Base-by-base conservation (phyloP, 2,888 invertebrate genomes). In the Timema cristinae region DNA sequence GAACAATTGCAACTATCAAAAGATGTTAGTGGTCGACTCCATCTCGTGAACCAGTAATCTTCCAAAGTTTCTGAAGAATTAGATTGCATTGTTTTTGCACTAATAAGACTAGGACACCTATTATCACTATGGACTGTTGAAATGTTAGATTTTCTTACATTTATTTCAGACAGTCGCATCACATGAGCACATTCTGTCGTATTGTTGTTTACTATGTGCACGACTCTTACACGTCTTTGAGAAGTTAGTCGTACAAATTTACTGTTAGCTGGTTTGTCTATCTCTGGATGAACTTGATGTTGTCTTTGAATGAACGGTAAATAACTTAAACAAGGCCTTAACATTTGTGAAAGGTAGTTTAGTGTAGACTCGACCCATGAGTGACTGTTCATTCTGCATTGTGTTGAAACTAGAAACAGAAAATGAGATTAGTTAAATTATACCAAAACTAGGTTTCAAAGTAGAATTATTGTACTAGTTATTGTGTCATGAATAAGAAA, bases 31-130 rank as follows among this genome's bases (percentile, higher is more conserved):
- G 83, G 82, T 74, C 81, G 80, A 75, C 81, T 83, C 83, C 83
- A 83, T 76, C 82, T 80, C 15, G 81, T 82, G 77, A 84, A 84
- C 84, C 84, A 84, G 75, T 84, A 84, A 74, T 84, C 84, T 75
- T 83, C 84, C 47, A 82, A 32, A 32, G 32, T 32, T 32, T 32
- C 79, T 59, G 82, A 76, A 6, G 81, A 80, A 74, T 79, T 80
- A 61, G 81, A 77, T 75, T 79, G 75, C 51, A 75, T 81, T 51
- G 72, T 69, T 10, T 51, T n/a, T 16, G 69, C 32, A 13, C 72
- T 72, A 2, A 59, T 32, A 48, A 50, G 54, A 71, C 61, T 32
- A 2, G 63, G 32, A 7, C 63, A 48, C 63, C 32, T 63, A 7
- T 9, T 48, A 48, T 7, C 16, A 15, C 15, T 9, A 8, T n/a